Percentiles rank a stretch among this genome's conserved stretches.
These are phyloP conservation scores for Scarus forsteni DNA, from an alignment of 2,797 vertebrate species.

Conservation along the genomic window DNA sequence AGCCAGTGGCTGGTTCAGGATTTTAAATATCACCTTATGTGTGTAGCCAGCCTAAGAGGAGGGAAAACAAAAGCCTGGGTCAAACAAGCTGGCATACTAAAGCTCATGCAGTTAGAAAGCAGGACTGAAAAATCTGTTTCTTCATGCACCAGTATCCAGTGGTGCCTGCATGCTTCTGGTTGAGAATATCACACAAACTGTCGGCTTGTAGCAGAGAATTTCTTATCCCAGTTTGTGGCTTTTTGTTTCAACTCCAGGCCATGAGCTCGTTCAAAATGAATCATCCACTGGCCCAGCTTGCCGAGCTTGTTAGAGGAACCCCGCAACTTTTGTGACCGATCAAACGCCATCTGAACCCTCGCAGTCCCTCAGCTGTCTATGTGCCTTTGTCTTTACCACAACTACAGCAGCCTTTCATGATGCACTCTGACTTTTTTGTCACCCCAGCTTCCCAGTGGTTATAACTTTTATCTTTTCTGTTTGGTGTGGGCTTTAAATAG, in stretches of 20 bases:
- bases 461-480: conserved; percentile 36
- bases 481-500: conserved; percentile 7
- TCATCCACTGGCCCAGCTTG: neutral
- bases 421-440: conserved; percentile 29
- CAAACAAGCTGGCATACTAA: neutral
- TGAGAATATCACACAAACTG: conserved; percentile 30
- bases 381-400: conserved; percentile 30
- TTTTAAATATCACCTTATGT: too few species aligned
- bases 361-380: conserved; percentile 31
- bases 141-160: conserved; percentile 29
- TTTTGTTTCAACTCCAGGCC: conserved; percentile 26
- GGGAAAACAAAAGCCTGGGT: neutral
- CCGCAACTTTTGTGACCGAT: conserved; percentile 46
- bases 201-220: neutral
- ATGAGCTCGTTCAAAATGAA: conserved; percentile 24
- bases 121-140: conserved; percentile 39
- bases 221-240: conserved; percentile 18
- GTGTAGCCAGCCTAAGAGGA: too few species aligned
- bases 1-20: too few species aligned
- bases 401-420: conserved; percentile 13
- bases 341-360: conserved; percentile 41
- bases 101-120: conserved; percentile 14
- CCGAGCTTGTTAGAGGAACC: conserved; percentile 50
- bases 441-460: conserved; percentile 3
- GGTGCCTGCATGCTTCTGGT: conserved; percentile 30